Evolutionary conservation across 2,797 vertebrate species (phyloP), one percentile per base, ranked within the genome.

Genomic region (Neostethus bicornis): DNA sequence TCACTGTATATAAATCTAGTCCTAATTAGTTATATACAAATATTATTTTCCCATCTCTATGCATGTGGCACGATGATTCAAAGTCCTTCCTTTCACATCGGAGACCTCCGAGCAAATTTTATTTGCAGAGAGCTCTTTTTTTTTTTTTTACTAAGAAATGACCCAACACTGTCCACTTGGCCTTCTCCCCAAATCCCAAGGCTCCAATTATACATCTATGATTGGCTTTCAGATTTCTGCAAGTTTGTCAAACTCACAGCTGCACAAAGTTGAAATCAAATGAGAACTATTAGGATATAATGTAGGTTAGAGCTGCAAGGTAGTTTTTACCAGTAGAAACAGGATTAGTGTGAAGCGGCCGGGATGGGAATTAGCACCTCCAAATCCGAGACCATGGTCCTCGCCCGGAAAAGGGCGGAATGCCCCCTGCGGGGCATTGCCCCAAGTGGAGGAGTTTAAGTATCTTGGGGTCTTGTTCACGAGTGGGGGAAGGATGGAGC

Each of bases 131-230:
- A 24, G 29, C 57, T 35, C 12, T n/a, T 31, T 20, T n/a, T 31
- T 20, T 52, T 28, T 35, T 68, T 57, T 75, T 69, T 48, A 62
- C 37, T n/a, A 56, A 51, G 56, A 54, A 37, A 48, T 78, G 73
- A 75, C 73, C 81, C 53, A 38, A 75, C 71, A 79, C 61, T 70
- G 65, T 77, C 65, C 69, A 70, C 43, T 67, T 31, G 47, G 13
- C 66, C 61, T 70, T 25, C 37, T 75, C 72, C 41, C 16, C 39
- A 45, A 67, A 51, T 72, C 69, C 65, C 71, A 51, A n/a, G 57
- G 41, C 58, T 75, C 68, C 57, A 80, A 76, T 84, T 81, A 76
- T 73, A 84, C 23, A 31, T 52, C 51, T 44, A 41, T 78, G 61
- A 73, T 79, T 64, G 37, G 56, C 23, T 43, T 61, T 58, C 68